These are phyloP conservation scores for Nannoperca obscura DNA, from an alignment of 2,797 vertebrate species.

Conservation along the genomic window DNA sequence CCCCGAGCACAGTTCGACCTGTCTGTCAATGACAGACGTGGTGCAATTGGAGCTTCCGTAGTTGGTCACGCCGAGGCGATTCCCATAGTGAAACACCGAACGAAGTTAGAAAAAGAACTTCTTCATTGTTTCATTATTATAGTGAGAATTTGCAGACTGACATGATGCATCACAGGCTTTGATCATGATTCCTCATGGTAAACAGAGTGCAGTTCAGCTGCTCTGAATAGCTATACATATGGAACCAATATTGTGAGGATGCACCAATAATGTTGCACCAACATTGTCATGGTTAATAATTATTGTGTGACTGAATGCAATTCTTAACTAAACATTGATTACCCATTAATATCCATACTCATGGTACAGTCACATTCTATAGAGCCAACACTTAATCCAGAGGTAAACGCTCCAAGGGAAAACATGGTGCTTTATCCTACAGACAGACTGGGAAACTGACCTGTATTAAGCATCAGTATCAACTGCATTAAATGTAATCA, in stretches of 20 bases:
- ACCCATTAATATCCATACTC: conserved; percentile 1
- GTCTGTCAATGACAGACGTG: too few species aligned
- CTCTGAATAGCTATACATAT: not conserved
- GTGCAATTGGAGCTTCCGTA: too few species aligned
- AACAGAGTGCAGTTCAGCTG: too few species aligned
- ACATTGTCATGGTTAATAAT: not conserved
- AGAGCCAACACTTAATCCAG: not conserved
- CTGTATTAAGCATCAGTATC: not conserved
- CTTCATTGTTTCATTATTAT: not conserved
- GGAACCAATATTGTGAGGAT: not conserved
- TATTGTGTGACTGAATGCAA: not conserved
- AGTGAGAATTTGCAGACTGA: not conserved
- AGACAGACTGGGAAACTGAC: not conserved
- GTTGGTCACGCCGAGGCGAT: too few species aligned
- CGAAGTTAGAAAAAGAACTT: too few species aligned
- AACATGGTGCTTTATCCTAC: not conserved
- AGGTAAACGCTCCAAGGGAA: not conserved
- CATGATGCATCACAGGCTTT: not conserved
- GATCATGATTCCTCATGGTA: not conserved
- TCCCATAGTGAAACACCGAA: not conserved
- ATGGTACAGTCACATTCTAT: not conserved
- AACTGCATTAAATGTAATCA: not conserved
- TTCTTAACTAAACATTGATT: not conserved
- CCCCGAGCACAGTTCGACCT: too few species aligned
- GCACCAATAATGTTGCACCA: not conserved